Conservation (phyloP, 1,140 invertebrate species). For the Aphaenogaster floridana region DNA sequence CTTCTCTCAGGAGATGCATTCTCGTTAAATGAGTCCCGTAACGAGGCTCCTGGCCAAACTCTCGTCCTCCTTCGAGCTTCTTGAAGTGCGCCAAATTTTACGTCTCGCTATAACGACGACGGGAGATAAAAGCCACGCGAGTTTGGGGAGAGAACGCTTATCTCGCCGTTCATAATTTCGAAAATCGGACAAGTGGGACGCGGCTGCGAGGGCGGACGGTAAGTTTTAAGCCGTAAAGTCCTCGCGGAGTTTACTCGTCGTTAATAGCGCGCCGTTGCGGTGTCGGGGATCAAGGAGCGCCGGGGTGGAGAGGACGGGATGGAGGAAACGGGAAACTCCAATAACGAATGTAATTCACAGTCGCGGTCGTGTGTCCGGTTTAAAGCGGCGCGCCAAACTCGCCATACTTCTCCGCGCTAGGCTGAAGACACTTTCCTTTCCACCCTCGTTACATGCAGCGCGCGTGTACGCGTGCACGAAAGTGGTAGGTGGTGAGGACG, state of each 20-base stretch:
- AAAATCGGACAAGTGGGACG: constrained; percentile 52
- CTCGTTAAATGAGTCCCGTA: constrained; percentile 49
- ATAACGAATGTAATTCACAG: constrained; percentile 46
- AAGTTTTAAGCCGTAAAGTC: constrained; percentile 55
- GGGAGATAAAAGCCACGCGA: constrained; percentile 49
- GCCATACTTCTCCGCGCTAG: not conserved
- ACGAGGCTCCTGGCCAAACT: constrained; percentile 56
- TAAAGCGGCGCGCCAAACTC: constrained; percentile 11
- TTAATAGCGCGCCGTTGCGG: constrained; percentile 46
- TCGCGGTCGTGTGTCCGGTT: constrained; percentile 5
- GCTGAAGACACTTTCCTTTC: constrained; percentile 3
- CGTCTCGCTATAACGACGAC: constrained; percentile 1
- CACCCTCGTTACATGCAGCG: not conserved
- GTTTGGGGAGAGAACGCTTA: constrained; percentile 58
- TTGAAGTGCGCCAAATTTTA: constrained; percentile 58
- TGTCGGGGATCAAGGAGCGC: not conserved
- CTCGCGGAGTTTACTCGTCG: constrained; percentile 36
- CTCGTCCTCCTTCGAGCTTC: constrained; percentile 30
- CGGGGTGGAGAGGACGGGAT: not conserved
- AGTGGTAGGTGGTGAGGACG: not conserved
- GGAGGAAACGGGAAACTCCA: not conserved
- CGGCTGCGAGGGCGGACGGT: not conserved
- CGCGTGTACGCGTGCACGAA: not conserved
- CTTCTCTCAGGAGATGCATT: constrained; percentile 16
- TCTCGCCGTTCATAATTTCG: constrained; percentile 57